Conservation (phyloP, 1,140 invertebrate genomes). For the Centruroides sculpturatus region DNA sequence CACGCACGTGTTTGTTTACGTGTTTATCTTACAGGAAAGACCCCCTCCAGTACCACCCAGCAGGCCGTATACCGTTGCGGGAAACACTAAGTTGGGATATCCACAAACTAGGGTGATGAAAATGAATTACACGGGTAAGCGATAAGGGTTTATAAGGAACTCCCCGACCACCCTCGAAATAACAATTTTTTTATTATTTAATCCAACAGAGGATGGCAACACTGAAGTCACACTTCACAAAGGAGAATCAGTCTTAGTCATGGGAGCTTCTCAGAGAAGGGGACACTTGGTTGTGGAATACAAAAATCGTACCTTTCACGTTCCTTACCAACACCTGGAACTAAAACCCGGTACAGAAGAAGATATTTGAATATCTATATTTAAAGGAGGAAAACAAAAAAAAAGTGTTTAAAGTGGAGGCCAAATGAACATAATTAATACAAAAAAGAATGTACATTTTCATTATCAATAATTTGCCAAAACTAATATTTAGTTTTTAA, state of each 20-base stretch:
- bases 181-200: neutral
- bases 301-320: slow-evolving; percentile 57
- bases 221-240: slow-evolving; percentile 43
- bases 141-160: neutral
- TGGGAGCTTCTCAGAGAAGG: slow-evolving; percentile 56
- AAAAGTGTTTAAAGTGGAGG: too few species aligned
- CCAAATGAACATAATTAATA: too few species aligned
- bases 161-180: neutral
- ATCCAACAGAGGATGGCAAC: neutral
- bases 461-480: too few species aligned
- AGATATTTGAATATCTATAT: too few species aligned
- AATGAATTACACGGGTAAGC: slow-evolving; percentile 58
- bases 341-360: slow-evolving; percentile 22
- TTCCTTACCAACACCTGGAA: slow-evolving; percentile 71
- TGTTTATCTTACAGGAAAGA: slow-evolving; percentile 37
- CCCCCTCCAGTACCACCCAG: slow-evolving; percentile 76
- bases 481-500: too few species aligned
- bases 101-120: slow-evolving; percentile 81
- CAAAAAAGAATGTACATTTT: too few species aligned
- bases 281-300: slow-evolving; percentile 69
- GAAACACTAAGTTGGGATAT: slow-evolving; percentile 79
- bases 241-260: slow-evolving; percentile 64
- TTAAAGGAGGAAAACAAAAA: too few species aligned
- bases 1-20: too few species aligned
- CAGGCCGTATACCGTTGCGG: slow-evolving; percentile 69